These are phyloP conservation scores for Apeira syringaria DNA, from an alignment of 2,888 invertebrate species.

Conservation along the genomic window DNA sequence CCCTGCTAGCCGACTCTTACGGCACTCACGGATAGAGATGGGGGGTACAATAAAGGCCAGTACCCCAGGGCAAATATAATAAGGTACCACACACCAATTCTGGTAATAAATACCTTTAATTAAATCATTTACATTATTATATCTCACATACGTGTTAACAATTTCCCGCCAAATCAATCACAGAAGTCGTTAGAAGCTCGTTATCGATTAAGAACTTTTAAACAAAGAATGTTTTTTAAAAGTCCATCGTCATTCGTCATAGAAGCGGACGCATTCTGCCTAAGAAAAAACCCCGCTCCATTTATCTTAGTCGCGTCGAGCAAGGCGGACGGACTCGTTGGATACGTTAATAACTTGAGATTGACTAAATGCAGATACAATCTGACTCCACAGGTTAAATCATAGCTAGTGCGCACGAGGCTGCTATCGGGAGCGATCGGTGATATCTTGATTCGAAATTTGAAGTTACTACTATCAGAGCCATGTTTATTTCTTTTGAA, in stretches of 20 bases:
- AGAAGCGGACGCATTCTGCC: conserved; percentile 35
- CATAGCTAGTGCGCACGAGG: conserved; percentile 33
- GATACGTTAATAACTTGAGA: conserved; percentile 53
- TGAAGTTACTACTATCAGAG: too few relatives aligned
- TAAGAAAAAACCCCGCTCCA: conserved; percentile 37
- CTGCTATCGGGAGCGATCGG: conserved; percentile 55
- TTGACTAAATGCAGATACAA: conserved; percentile 58
- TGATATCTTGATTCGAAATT: conserved; percentile 51
- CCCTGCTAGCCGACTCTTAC: too few relatives aligned
- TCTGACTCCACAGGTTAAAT: conserved; percentile 34
- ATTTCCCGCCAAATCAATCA: conserved; percentile 42
- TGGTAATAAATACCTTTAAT: too few relatives aligned
- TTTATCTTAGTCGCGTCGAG: conserved; percentile 20
- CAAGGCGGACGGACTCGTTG: conserved; percentile 20
- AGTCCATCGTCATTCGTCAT: conserved; percentile 43
- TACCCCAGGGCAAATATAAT: too few relatives aligned
- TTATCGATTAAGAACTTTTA: conserved; percentile 48
- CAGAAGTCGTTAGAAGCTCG: conserved; percentile 44
- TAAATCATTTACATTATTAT: conserved; percentile 1
- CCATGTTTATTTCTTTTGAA: too few relatives aligned
- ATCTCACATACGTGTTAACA: conserved; percentile 9
- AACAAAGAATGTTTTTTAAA: conserved; percentile 42
- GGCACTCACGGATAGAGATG: too few relatives aligned
- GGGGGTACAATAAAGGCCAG: too few relatives aligned
- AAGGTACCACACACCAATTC: too few relatives aligned